Conservation (phyloP, 2,888 invertebrate genomes). For the Dasypogon diadema region DNA sequence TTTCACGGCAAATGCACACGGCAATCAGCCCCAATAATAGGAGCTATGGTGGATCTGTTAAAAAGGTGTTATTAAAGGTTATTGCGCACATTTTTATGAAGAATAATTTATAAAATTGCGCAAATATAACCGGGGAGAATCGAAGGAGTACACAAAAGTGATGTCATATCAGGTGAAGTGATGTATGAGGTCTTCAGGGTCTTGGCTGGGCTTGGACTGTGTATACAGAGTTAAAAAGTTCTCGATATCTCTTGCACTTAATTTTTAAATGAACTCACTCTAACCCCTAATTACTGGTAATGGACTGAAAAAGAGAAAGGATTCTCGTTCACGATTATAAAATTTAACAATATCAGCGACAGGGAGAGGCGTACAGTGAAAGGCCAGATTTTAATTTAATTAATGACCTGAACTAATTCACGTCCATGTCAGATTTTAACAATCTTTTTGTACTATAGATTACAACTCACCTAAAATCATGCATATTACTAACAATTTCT, state of each 20-base stretch:
- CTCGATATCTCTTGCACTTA: conserved; percentile 53
- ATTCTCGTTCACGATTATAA: conserved; percentile 12
- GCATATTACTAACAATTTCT: too few species aligned
- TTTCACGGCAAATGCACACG: conserved; percentile 42
- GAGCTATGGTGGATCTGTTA: conserved; percentile 51
- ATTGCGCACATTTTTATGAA: conserved; percentile 51
- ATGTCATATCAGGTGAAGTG: conserved; percentile 52
- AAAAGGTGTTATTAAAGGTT: conserved; percentile 56
- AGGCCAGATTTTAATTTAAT: not conserved
- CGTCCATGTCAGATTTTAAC: too few species aligned
- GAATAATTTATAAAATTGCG: conserved; percentile 53
- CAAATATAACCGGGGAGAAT: conserved; percentile 33
- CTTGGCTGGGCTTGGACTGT: not conserved
- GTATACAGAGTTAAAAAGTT: not conserved
- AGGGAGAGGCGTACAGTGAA: not conserved
- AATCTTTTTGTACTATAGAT: too few species aligned
- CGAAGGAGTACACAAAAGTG: conserved; percentile 41
- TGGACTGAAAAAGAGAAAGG: conserved; percentile 10
- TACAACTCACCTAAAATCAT: too few species aligned
- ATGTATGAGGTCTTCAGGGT: conserved; percentile 45
- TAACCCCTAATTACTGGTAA: conserved; percentile 50
- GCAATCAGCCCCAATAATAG: conserved; percentile 10
- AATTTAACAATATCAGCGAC: not conserved
- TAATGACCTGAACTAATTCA: too few species aligned
- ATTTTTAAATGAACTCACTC: conserved; percentile 51